Evolutionary conservation across 2,888 invertebrate genomes (phyloP), one percentile per base, ranked within the genome.

Genomic region (Chironomus tentans): DNA sequence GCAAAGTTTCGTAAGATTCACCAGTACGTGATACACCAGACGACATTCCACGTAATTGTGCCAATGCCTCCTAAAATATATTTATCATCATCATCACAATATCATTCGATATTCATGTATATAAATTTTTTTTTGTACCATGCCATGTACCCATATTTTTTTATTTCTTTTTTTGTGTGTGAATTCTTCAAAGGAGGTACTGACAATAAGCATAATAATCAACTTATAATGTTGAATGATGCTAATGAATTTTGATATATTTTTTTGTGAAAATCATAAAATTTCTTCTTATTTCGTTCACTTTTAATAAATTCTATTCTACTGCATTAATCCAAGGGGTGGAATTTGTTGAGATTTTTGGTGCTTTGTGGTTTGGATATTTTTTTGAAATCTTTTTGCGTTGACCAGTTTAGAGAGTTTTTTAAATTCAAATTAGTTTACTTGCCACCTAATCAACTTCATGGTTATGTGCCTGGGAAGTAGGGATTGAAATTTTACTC

Each of bases 1-100:
- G 91, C 80, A 92, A 85, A 78, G 91, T 91, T 80, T 90, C 90
- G 77, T 89, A 85, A 56, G 87, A 87, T 79, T 92, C 92, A 77
- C 88, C 87, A 80, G 87, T 86, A 79, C 86, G 85, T 79, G 85
- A 85, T 72, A 86, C 84, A 69, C 82, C 78, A 71, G 88, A 86
- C 79, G 86, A 86, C 77, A 87, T 85, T 77, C 84, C 81, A 78
- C 90, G 87, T 79, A 91, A 85, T 82, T 90, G 90, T 80, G 90
- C 88, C 81, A 92, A 87, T 80, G 92, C 91, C 80, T 92, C 92
- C 78, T 91, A 79, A 76, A 79, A 77, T 69, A 48, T 74, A 68
- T 38, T 38, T 18, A 56, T 56, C 56, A 56, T 56, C 68, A 68
- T 38, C 38, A 74, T 56, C 56, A 56, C 18, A 15, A 56, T 56